Base-by-base conservation (phyloP, 2,888 invertebrate species). In the Sphaeridia pumilis region DNA sequence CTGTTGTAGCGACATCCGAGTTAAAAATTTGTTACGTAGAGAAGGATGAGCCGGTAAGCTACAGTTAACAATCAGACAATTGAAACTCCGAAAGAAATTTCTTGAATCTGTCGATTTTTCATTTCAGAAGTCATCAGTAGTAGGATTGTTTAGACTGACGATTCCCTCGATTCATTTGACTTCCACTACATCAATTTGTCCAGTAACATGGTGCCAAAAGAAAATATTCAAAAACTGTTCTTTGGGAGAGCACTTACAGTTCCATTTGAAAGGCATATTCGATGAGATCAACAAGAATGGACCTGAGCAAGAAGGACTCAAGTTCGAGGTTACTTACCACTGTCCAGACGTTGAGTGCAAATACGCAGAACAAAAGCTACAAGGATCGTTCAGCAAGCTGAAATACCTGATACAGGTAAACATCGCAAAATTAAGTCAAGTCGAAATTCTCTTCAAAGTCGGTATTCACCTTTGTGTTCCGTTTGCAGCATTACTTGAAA, bases 331-430 rank as follows among this genome's bases (percentile, higher is more conserved):
- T 5, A 45, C 35, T 24, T 63, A 58, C 36, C 61, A 58, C 21
- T 63, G 63, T 48, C 52, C 47, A 28, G 56, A 52, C 10, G 48
- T 28, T n/a, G 47, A 44, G 21, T 63, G 63, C 48, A 58, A 57
- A 42, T 58, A 60, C 38, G 56, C 55, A 24, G 58, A 58, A 12
- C 36, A 14, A 14, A 50, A 49, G 26, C 38, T 50, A 14, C 22
- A 42, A 7, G 77, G 70, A 38, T 65, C 67, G 54, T 72, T 72
- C 56, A 66, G 63, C 1, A 66, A 66, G 24, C 68, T 70, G 66
- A 72, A 72, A 48, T 71, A 72, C 46, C 60, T 72, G 5, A 72
- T 71, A 53, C 72, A 72, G 68, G 72, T 71, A 56, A 78, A 55
- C n/a, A n/a, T n/a, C 58, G 42, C 22, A 20, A n/a, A 36, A 17